Evolutionary conservation across 2,888 invertebrate genomes (phyloP), one percentile per base, ranked within the genome.

Genomic region (Brachyopa scutellaris): DNA sequence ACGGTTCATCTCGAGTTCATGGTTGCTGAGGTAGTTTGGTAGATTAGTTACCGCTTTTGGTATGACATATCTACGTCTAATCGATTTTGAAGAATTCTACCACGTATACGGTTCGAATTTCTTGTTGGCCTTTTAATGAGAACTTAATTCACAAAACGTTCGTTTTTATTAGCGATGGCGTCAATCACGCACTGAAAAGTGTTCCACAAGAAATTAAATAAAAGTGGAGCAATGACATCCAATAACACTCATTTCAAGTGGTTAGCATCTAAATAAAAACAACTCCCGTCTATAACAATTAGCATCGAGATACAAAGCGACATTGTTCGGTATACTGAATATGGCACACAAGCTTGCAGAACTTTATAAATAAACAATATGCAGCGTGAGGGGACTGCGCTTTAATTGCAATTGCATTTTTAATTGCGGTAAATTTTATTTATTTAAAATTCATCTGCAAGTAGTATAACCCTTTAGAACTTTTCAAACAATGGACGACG

Each of bases 371-470:
- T 66, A 42, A 66, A 66, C 66, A 66, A 66, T 53, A 53, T 7
- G 64, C 13, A 42, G 15, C 53, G 31, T 53, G 66, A 42, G 42
- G 31, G 42, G 53, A 9, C 21, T 53, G 66, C 29, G 66, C 31
- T 33, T 31, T 66, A 66, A 66, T 53, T 66, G 31, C 40, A 53
- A 66, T 42, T 66, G 40, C 53, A 66, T 66, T 66, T 53, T 66
- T 66, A 66, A 66, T 66, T 66, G 66, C 66, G n/a, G 53, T 29
- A 33, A 66, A 53, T 31, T 53, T 31, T 42, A 53, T 53, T 66
- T 53, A 42, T 66, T 66, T 53, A 53, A 53, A 66, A 66, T 66
- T 66, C 66, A 53, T 66, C 33, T 31, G 29, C 40, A 53, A 38
- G 66, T 31, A 29, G n/a, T n/a, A n/a, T 17, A 42, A 11, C 53